Evolutionary conservation across 2,888 invertebrate species (phyloP).

Genomic region (Macrophya annulata): DNA sequence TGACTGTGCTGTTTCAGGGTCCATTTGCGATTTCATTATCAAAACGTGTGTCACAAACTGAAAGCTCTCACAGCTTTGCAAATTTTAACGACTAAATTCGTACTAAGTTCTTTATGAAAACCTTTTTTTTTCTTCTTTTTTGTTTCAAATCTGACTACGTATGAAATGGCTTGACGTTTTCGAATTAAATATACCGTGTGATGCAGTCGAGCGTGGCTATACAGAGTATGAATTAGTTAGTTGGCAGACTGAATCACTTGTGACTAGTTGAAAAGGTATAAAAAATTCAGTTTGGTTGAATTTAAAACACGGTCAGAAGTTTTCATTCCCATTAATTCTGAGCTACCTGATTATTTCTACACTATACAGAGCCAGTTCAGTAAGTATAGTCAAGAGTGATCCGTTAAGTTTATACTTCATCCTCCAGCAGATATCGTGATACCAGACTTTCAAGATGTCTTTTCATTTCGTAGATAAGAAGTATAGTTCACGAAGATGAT

Average conservation of each 20-base stretch:
- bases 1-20: slow-evolving; percentile 24
- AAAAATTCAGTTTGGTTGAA: neutral
- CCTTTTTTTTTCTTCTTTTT: neutral
- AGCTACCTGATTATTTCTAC: neutral
- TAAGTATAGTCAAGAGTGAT: neutral
- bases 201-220: neutral
- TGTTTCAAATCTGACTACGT: no score
- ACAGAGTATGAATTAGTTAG: neutral
- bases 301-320: neutral
- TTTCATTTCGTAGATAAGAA: neutral
- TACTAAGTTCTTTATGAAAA: neutral
- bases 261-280: neutral
- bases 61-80: slow-evolving; percentile 19
- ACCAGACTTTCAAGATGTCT: neutral
- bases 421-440: neutral
- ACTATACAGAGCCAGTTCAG: neutral
- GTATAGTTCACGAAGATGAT: neutral
- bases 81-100: slow-evolving; percentile 19
- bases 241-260: neutral
- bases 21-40: slow-evolving; percentile 50
- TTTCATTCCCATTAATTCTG: neutral
- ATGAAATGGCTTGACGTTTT: neutral
- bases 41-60: slow-evolving; percentile 30
- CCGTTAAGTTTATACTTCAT: neutral
- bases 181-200: neutral